phyloP scores from a whole-genome alignment of 1,140 invertebrate genomes.

The Apocrypta bakeri region DNA sequence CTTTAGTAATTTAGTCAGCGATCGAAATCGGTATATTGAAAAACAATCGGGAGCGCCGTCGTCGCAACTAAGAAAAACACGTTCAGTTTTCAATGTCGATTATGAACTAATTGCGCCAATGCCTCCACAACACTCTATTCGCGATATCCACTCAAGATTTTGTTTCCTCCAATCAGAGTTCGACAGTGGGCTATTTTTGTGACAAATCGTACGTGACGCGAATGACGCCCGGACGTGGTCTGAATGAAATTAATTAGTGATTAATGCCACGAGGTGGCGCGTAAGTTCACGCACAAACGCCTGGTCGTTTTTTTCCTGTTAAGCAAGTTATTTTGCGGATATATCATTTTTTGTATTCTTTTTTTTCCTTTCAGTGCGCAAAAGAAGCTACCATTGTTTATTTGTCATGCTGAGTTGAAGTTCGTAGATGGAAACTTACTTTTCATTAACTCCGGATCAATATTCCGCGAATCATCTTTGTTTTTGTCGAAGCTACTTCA shows the following conservation, averaged over 20 bases:
- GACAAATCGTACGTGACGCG: slow-evolving; percentile 35
- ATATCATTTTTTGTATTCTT: neutral
- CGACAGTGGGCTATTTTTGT: slow-evolving; percentile 33
- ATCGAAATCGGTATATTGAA: neutral
- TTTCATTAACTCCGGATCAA: neutral
- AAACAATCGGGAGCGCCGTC: neutral
- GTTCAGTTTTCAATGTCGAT: neutral
- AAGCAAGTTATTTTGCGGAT: neutral
- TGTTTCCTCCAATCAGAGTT: neutral
- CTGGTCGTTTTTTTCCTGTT: slow-evolving; percentile 10
- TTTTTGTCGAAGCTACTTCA: neutral
- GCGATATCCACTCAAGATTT: neutral
- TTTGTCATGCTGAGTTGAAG: slow-evolving; percentile 3
- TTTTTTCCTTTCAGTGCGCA: neutral
- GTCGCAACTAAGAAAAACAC: neutral
- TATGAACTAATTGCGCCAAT: neutral
- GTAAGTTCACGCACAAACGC: slow-evolving; percentile 24
- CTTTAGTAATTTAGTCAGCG: neutral
- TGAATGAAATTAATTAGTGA: slow-evolving; percentile 46
- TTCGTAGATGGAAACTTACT: neutral
- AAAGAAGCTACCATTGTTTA: neutral
- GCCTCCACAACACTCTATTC: neutral
- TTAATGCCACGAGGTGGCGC: slow-evolving; percentile 22
- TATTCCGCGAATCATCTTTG: neutral
- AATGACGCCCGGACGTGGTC: slow-evolving; percentile 25